Evolutionary conservation across 2,888 invertebrate genomes (phyloP).

Genomic region (Coenonympha glycerion): DNA sequence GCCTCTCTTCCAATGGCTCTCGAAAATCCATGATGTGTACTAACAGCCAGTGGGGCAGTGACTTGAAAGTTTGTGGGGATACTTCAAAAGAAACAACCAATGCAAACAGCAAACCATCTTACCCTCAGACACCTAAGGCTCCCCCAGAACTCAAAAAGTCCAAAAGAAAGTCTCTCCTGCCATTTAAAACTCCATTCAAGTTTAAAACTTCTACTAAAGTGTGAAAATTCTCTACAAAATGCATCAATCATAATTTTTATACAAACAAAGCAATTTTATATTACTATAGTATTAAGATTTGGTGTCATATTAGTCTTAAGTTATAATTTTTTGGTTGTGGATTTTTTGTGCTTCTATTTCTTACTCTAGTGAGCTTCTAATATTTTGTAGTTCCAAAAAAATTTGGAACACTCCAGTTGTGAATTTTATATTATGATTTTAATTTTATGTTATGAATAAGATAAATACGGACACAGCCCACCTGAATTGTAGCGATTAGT

Average conservation of each 20-base stretch:
- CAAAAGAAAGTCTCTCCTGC: conserved; percentile 60
- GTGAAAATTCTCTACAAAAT: conserved; percentile 28
- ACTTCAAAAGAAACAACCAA: conserved; percentile 41
- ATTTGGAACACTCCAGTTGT: conserved; percentile 21
- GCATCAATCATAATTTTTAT: not conserved
- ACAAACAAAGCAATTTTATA: not conserved
- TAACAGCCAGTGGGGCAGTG: conserved; percentile 52
- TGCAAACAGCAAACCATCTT: conserved; percentile 40
- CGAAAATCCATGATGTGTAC: conserved; percentile 20
- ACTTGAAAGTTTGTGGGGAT: conserved; percentile 43
- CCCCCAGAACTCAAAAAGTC: conserved; percentile 54
- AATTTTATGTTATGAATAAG: conserved; percentile 44
- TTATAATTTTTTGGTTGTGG: conserved; percentile 30
- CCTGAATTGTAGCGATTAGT: conserved; percentile 58
- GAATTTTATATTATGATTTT: conserved; percentile 26
- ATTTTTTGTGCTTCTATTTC: conserved; percentile 11
- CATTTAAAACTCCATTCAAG: conserved; percentile 71
- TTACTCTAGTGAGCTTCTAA: conserved; percentile 11
- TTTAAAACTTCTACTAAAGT: conserved; percentile 61
- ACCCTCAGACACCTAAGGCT: conserved; percentile 47
- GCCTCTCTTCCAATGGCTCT: conserved; percentile 48
- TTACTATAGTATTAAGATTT: not conserved
- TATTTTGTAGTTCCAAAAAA: conserved; percentile 17
- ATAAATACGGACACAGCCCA: conserved; percentile 70
- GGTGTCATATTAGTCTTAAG: conserved; percentile 19